Conservation (phyloP, 1,140 invertebrate genomes). For the Helicorthomorpha holstii region DNA sequence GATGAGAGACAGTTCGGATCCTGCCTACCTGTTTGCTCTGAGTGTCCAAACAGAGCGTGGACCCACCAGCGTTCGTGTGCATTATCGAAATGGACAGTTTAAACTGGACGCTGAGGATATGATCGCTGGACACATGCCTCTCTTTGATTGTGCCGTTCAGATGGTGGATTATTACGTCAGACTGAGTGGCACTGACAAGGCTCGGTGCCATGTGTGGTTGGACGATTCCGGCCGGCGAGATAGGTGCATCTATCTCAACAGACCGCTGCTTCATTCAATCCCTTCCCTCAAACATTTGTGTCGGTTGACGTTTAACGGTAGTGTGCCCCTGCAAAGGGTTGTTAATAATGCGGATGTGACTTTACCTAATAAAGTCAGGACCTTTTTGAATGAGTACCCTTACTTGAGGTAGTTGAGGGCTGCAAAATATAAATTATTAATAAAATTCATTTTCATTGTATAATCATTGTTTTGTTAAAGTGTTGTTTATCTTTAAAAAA, state of each 20-base stretch:
- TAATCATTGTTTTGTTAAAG: too few relatives aligned
- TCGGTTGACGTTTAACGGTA: not conserved
- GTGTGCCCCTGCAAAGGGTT: not conserved
- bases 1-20: constrained; percentile 59
- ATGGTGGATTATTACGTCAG: constrained; percentile 54
- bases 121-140: constrained; percentile 39
- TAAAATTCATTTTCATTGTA: too few relatives aligned
- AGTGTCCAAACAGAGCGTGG: constrained; percentile 64
- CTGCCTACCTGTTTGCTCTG: constrained; percentile 56
- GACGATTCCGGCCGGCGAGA: constrained; percentile 51
- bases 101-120: constrained; percentile 47
- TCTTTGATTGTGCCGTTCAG: constrained; percentile 52
- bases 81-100: constrained; percentile 52
- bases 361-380: constrained; percentile 13
- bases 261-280: constrained; percentile 32
- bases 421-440: too few relatives aligned
- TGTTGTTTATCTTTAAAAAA: too few relatives aligned
- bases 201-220: constrained; percentile 48
- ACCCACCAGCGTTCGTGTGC: constrained; percentile 62
- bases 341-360: constrained; percentile 9
- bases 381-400: constrained; percentile 16
- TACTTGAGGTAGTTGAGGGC: constrained; percentile 12
- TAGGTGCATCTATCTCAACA: constrained; percentile 47
- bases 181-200: constrained; percentile 10
- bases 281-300: constrained; percentile 49